Conservation (phyloP, 2,113 vertebrate species). For the Chrysochloris asiatica region DNA sequence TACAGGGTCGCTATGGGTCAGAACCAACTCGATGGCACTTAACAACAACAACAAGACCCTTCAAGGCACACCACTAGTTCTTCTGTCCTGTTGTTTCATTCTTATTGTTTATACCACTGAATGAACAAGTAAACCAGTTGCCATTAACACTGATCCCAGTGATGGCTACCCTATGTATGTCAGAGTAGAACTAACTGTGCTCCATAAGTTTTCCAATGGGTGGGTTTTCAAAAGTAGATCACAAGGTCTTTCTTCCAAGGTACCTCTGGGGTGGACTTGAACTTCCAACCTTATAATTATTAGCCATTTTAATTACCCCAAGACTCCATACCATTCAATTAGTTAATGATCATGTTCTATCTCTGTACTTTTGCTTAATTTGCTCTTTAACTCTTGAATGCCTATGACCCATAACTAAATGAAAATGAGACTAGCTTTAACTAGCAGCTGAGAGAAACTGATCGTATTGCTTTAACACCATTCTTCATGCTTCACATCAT, state of each 20-base stretch:
- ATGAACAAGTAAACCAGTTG: background rate
- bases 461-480: background rate
- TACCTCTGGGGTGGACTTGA: background rate
- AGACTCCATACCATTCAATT: background rate
- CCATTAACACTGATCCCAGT: too few species aligned
- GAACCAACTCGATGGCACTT: too few species aligned
- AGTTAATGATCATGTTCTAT: background rate
- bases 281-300: background rate
- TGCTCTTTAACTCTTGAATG: background rate
- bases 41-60: too few species aligned
- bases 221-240: background rate
- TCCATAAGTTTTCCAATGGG: too few species aligned
- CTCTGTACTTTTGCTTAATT: background rate
- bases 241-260: background rate
- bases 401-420: background rate
- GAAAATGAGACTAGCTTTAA: background rate
- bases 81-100: background rate
- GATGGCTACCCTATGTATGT: background rate
- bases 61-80: background rate
- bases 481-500: background rate
- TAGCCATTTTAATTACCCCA: background rate
- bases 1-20: too few species aligned
- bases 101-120: background rate
- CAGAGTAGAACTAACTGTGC: background rate
- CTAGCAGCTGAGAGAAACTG: accelerated